Conservation (phyloP, 64 coral and sea anemone species). For the Platygyra sinensis region DNA sequence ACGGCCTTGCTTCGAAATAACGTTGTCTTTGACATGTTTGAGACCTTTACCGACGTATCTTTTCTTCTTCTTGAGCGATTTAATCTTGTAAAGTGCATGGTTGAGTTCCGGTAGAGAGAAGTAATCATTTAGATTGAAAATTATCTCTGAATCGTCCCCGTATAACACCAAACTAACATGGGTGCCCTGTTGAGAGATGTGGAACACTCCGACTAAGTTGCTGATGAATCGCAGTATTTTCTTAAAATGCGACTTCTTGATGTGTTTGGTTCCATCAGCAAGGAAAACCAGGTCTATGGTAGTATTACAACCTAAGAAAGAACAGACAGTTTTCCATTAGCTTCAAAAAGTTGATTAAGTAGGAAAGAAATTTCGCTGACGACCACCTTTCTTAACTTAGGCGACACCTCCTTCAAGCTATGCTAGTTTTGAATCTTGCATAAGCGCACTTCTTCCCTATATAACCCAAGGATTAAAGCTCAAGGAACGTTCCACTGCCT, state of each 20-base stretch:
- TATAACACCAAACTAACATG: neutral
- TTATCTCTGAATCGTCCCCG: neutral
- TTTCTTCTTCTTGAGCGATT: neutral
- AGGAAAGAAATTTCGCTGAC: too few species aligned
- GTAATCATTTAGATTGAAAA: neutral
- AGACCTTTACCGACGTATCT: neutral
- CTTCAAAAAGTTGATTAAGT: too few species aligned
- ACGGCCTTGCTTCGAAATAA: neutral
- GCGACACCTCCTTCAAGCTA: too few species aligned
- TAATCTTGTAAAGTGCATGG: neutral
- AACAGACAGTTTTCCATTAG: neutral
- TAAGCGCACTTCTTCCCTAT: too few species aligned
- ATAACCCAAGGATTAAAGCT: too few species aligned
- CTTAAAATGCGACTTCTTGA: neutral
- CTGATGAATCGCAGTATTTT: neutral
- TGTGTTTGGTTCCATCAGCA: neutral
- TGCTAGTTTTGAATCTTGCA: too few species aligned
- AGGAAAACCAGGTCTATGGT: conserved; percentile 4
- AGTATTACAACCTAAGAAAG: neutral
- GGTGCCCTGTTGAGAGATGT: neutral
- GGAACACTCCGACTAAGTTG: neutral
- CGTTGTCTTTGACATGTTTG: neutral
- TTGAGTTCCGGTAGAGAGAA: neutral
- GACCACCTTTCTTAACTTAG: too few species aligned
- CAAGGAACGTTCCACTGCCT: too few species aligned